phyloP scores from a whole-genome alignment of 2,113 vertebrate species.

The Maylandia zebra region DNA sequence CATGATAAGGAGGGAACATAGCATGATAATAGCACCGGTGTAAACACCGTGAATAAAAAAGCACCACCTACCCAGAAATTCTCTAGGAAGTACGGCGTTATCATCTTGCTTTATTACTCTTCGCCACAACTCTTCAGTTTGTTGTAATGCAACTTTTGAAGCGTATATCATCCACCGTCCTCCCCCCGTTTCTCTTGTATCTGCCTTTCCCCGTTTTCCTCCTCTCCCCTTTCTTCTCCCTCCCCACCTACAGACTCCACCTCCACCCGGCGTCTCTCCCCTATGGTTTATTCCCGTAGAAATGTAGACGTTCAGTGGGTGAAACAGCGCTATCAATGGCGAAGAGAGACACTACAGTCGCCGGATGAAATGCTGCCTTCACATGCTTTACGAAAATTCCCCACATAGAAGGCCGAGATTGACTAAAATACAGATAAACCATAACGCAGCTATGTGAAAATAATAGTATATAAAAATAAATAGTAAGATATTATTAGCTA shows the following conservation, averaged over 20 bases:
- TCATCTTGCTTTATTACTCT: conserved; percentile 72
- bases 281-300: not conserved
- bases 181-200: conserved; percentile 61
- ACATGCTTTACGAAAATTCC: not conserved
- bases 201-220: conserved; percentile 62
- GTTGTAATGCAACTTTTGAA: conserved; percentile 31
- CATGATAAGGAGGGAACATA: conserved; percentile 13
- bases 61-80: conserved; percentile 85
- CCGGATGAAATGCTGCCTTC: conserved; percentile 8
- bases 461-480: not conserved
- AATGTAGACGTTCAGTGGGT: not conserved
- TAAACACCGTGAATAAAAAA: conserved; percentile 30
- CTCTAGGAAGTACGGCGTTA: conserved; percentile 89
- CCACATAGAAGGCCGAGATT: not conserved
- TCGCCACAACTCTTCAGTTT: conserved; percentile 3
- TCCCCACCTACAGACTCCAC: conserved; percentile 73
- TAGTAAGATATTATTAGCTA: not conserved
- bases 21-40: conserved; percentile 16
- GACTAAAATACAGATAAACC: not conserved
- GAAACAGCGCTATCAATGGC: conserved; percentile 59
- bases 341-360: not conserved
- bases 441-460: not conserved
- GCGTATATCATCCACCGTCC: conserved; percentile 59
- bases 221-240: conserved; percentile 60
- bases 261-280: conserved; percentile 45